phyloP scores from a whole-genome alignment of 2,888 invertebrate genomes.

The Penaeus monodon region DNA sequence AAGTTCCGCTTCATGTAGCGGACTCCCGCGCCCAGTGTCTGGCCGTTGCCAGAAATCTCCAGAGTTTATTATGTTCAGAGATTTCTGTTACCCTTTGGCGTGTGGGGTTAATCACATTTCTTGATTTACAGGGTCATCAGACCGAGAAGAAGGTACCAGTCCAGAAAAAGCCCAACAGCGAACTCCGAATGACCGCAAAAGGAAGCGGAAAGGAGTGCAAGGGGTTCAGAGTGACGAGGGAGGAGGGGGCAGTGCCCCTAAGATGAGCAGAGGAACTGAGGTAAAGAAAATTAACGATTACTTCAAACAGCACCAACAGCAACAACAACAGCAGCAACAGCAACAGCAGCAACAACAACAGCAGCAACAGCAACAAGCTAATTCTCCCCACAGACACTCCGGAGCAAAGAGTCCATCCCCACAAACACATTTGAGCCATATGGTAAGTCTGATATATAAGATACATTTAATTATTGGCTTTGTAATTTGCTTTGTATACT shows the following conservation, averaged over 20 bases:
- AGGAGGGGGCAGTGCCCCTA: slow-evolving; percentile 51
- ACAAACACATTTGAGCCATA: slow-evolving; percentile 70
- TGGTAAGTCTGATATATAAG: slow-evolving; percentile 29
- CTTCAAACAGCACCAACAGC: slow-evolving; percentile 63
- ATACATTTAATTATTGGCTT: too few species aligned
- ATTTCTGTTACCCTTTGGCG: too few species aligned
- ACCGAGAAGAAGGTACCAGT: slow-evolving; percentile 63
- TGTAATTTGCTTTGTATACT: too few species aligned
- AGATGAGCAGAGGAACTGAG: slow-evolving; percentile 53
- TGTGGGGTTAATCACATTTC: too few species aligned
- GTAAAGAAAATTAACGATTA: slow-evolving; percentile 64
- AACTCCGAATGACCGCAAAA: slow-evolving; percentile 61
- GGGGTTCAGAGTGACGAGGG: slow-evolving; percentile 60
- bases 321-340: slow-evolving; percentile 41
- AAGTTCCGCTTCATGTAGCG: too few species aligned
- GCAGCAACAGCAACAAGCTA: slow-evolving; percentile 40
- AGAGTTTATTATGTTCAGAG: too few species aligned
- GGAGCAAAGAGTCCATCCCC: slow-evolving; percentile 87
- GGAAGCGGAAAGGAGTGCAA: slow-evolving; percentile 60
- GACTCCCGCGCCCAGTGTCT: too few species aligned
- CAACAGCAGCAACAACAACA: neutral
- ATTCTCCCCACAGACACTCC: slow-evolving; percentile 61
- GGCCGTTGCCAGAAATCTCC: too few species aligned
- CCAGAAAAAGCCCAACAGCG: slow-evolving; percentile 68
- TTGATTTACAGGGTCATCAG: slow-evolving; percentile 60